Conservation (phyloP, 2,113 vertebrate species). For the Ivindomyrus marchei region DNA sequence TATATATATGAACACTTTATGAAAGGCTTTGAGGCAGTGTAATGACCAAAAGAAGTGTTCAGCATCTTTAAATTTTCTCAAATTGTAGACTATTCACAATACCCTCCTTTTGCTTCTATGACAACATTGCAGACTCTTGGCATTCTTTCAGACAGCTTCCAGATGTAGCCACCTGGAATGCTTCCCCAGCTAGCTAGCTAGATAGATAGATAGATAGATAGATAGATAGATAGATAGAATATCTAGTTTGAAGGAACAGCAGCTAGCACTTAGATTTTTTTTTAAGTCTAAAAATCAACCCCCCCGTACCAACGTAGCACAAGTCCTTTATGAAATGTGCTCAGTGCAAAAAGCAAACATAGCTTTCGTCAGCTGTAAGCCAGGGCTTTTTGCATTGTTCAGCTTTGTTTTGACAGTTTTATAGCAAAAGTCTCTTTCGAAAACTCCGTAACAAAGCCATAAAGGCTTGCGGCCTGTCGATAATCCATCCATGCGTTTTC, state of each 20-base stretch:
- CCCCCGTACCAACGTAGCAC: not conserved
- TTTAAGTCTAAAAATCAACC: not conserved
- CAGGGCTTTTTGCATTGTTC: not conserved
- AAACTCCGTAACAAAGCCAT: not conserved
- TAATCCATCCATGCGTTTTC: not conserved
- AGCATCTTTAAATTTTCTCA: too few species aligned
- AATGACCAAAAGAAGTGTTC: not conserved
- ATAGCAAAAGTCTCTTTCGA: not conserved
- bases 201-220: not conserved
- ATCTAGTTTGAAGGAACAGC: not conserved
- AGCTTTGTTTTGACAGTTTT: not conserved
- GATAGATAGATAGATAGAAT: not conserved
- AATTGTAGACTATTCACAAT: not conserved
- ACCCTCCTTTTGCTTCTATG: not conserved
- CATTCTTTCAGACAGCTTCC: not conserved
- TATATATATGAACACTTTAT: not conserved
- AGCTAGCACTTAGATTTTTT: not conserved
- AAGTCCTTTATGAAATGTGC: not conserved
- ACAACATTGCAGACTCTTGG: not conserved
- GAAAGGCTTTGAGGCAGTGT: not conserved
- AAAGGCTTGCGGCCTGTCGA: not conserved
- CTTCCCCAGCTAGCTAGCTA: not conserved
- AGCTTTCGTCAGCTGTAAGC: not conserved
- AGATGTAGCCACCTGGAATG: not conserved
- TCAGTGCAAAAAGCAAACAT: not conserved